Percentiles rank a stretch among this genome's conserved stretches.
These are phyloP conservation scores for Lamproptera curius DNA, from an alignment of 2,888 invertebrate genomes.

Conservation along the genomic window DNA sequence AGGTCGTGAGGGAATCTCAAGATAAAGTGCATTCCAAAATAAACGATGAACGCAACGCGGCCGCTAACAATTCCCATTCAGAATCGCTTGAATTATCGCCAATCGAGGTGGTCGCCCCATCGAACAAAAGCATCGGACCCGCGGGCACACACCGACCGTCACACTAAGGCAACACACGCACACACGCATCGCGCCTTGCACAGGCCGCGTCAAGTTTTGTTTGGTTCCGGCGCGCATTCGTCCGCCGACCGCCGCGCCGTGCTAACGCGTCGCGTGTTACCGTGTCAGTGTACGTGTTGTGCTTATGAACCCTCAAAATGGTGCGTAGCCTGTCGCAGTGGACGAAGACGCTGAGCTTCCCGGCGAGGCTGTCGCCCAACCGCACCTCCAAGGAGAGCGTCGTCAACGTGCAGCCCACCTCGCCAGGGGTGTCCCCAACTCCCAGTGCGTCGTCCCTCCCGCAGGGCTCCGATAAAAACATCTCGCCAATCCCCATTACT, in stretches of 20 bases:
- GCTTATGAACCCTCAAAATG: slow-evolving; percentile 80
- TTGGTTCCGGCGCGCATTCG: slow-evolving; percentile 41
- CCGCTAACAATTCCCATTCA: slow-evolving; percentile 8
- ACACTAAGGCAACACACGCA: slow-evolving; percentile 23
- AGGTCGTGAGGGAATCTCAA: background rate
- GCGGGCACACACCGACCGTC: slow-evolving; percentile 37
- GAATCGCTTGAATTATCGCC: slow-evolving; percentile 17
- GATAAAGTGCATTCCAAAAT: slow-evolving; percentile 10
- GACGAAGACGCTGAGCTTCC: slow-evolving; percentile 95
- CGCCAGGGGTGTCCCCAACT: slow-evolving; percentile 80
- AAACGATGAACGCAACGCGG: slow-evolving; percentile 6
- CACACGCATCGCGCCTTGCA: slow-evolving; percentile 62
- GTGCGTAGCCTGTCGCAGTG: slow-evolving; percentile 93
- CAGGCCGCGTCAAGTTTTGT: slow-evolving; percentile 47
- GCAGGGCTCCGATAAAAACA: slow-evolving; percentile 76
- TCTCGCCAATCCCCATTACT: slow-evolving; percentile 80
- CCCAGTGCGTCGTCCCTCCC: slow-evolving; percentile 78
- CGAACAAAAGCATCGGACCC: slow-evolving; percentile 58
- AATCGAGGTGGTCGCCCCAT: slow-evolving; percentile 36
- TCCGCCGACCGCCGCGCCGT: slow-evolving; percentile 50
- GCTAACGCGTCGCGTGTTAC: slow-evolving; percentile 53
- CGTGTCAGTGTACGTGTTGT: slow-evolving; percentile 55
- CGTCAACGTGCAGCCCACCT: slow-evolving; percentile 75
- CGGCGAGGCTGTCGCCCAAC: slow-evolving; percentile 90
- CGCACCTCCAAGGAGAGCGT: slow-evolving; percentile 86